phyloP scores from a whole-genome alignment of 2,888 invertebrate species.

The Protonemura montana region DNA sequence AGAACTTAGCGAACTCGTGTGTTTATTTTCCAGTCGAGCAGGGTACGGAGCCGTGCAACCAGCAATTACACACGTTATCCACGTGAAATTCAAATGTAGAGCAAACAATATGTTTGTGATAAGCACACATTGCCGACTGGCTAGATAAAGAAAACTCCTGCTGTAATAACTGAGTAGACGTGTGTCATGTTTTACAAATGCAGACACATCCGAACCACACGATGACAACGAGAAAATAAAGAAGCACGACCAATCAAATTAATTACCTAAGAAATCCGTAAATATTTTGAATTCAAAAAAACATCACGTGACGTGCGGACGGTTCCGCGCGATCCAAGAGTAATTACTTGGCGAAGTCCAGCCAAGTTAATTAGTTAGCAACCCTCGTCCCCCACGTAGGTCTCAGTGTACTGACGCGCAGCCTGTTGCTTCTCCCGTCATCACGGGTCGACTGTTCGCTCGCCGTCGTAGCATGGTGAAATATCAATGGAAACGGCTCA shows the following conservation, averaged over 20 bases:
- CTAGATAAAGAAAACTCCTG: not conserved
- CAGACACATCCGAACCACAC: not conserved
- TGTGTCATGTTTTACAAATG: not conserved
- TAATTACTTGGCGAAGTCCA: not conserved
- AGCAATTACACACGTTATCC: not conserved
- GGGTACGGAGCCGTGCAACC: not conserved
- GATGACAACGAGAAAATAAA: not conserved
- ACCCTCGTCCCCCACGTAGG: too few species aligned
- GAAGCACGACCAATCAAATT: not conserved
- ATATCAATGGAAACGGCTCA: not conserved
- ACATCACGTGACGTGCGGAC: not conserved
- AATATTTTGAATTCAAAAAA: not conserved
- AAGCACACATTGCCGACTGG: not conserved
- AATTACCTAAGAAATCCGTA: not conserved
- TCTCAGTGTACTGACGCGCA: not conserved
- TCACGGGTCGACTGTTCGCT: not conserved
- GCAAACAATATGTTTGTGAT: conserved; percentile 4
- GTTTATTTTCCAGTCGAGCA: not conserved
- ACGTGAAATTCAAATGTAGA: not conserved
- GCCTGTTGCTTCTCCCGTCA: not conserved
- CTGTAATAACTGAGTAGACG: not conserved
- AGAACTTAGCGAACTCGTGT: too few species aligned
- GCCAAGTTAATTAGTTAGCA: not conserved
- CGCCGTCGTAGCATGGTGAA: not conserved
- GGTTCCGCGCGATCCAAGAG: not conserved